Base-by-base conservation (phyloP, 2,113 vertebrate genomes). In the Isichthys henryi region DNA sequence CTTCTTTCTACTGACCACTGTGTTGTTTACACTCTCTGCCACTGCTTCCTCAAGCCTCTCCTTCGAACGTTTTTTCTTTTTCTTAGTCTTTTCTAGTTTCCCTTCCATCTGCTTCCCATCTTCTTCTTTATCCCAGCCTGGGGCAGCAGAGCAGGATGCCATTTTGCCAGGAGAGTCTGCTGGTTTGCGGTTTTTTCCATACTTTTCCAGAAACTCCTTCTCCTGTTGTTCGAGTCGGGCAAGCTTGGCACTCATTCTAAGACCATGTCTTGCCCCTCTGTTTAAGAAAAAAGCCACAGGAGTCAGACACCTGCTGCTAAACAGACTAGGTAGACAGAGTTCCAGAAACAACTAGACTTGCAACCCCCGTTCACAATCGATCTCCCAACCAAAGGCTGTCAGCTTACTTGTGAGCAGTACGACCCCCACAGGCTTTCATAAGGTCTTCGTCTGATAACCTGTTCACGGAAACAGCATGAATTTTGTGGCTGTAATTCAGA, bases 211-310 rank as follows among this genome's bases (percentile, higher is more conserved):
- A 92, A 98, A 99, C 82, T 96, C 97, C 0, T 93, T 95, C n/a
- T 99, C 98, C 92, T 99, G 98, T 93, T 97, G 96, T 93, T 99
- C 96, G 89, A 99, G 94, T 1, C 98, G 93, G 0, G 97, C 97
- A 77, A 99, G 94, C 93, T 99, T 99, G 89, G 98, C 98, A 0
- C 95, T 97, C 98, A 99, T 98, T 0, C 94, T 98, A 88, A 99
- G 70, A 21, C 98, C 97, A 0, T 97, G 96, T 7, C 97, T 95
- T 10, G 98, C 98, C 74, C 97, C 97, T 91, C 98, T 99, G 90
- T 66, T 89, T 45, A 53, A 91, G 39, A 77, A 89, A 10, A 58
- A 89, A 35, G 15, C 17, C 46, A 43, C 27, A 11, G 48, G 62
- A 66, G 3, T 88, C 88, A 90, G 49, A 89, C 11, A 58, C 11